These are phyloP conservation scores for Struthidea cinerea DNA, from an alignment of 2,113 vertebrate genomes.

Conservation along the genomic window DNA sequence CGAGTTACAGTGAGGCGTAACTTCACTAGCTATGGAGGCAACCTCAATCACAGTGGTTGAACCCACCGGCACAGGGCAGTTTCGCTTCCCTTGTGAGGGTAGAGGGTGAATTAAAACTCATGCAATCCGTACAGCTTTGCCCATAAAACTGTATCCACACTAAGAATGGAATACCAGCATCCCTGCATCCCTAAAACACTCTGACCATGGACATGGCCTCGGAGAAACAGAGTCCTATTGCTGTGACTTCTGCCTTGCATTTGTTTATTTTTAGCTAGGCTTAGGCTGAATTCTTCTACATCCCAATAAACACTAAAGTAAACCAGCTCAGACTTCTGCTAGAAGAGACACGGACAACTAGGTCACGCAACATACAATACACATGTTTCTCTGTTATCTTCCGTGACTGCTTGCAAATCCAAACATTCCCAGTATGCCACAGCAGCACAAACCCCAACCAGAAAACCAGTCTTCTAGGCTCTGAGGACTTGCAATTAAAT, in stretches of 20 bases:
- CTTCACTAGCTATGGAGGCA: not conserved
- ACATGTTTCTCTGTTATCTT: not conserved
- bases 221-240: not conserved
- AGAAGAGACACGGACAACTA: not conserved
- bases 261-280: constrained; percentile 1
- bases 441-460: not conserved
- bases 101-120: not conserved
- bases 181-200: not conserved
- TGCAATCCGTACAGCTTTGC: not conserved
- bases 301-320: not conserved
- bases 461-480: not conserved
- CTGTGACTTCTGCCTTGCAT: not conserved
- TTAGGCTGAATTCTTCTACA: constrained; percentile 3
- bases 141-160: not conserved
- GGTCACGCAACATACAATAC: not conserved
- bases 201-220: not conserved
- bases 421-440: not conserved
- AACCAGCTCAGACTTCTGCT: not conserved
- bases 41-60: not conserved
- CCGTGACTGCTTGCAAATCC: not conserved
- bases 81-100: not conserved
- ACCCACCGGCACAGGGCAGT: not conserved
- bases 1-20: not conserved
- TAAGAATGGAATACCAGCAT: not conserved
- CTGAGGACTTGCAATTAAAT: not conserved